A percentile compares a stretch with the other conserved stretches of the same genome.
Evolutionary conservation across 1,140 invertebrate genomes (phyloP).

Genomic region (Diabrotica undecimpunctata): DNA sequence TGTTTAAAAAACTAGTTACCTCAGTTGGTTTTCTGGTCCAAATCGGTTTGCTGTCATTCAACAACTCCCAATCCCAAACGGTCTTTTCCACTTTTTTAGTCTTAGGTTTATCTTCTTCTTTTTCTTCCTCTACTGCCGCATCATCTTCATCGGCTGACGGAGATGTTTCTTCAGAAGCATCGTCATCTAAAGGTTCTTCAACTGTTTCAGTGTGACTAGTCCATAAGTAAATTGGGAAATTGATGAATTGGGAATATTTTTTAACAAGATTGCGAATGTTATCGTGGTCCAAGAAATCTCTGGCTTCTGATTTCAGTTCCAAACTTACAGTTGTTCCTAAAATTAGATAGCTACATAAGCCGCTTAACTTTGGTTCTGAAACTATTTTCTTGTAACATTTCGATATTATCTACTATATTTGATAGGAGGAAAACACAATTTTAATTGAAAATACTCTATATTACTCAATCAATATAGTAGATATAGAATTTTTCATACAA

Average conservation of each 20-base stretch:
- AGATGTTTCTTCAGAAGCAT: constrained; percentile 39
- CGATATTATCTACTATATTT: too few species aligned
- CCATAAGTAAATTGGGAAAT: constrained; percentile 98
- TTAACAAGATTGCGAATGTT: constrained; percentile 87
- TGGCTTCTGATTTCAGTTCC: constrained; percentile 94
- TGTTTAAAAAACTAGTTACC: too few species aligned
- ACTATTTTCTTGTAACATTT: too few species aligned
- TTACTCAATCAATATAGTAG: too few species aligned
- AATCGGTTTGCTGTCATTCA: constrained; percentile 96
- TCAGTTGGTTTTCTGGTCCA: constrained; percentile 92
- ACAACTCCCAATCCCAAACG: constrained; percentile 97
- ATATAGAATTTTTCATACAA: too few species aligned
- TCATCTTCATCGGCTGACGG: constrained; percentile 45
- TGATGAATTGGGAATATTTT: constrained; percentile 99
- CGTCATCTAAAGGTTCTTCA: constrained; percentile 65
- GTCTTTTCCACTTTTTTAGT: constrained; percentile 92
- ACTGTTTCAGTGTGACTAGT: constrained; percentile 86
- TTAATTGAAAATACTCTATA: too few species aligned
- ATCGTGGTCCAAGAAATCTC: constrained; percentile 90
- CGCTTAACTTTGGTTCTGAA: too few species aligned
- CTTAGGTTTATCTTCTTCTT: constrained; percentile 81
- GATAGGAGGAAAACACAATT: too few species aligned
- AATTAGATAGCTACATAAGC: too few species aligned
- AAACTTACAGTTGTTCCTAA: constrained; percentile 57
- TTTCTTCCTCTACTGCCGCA: constrained; percentile 58